Evolutionary conservation across 2,888 invertebrate genomes (phyloP), one percentile per base, ranked within the genome.

Genomic region (Acanthopleura granulata): DNA sequence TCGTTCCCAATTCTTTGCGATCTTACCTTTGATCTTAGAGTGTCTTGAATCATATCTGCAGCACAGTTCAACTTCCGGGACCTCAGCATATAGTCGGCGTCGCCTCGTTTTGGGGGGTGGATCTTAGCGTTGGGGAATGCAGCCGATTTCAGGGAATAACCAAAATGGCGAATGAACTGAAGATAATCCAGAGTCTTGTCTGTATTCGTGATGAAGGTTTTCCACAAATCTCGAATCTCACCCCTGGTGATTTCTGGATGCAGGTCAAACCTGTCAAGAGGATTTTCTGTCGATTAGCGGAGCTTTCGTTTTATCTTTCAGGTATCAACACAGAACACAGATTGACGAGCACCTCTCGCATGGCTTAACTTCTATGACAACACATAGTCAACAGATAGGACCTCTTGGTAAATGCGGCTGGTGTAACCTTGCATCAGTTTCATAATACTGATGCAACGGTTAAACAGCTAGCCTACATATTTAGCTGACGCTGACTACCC

Each of bases 81-180:
- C 40, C 89, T 78, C 74, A 89, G 82, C 87, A 89, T 87, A 80
- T 84, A 89, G 80, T 90, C 90, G 3, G 85, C 81, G 75, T 90
- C 90, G 3, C 90, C 90, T n/a, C 84, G 82, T 57, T 82, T 81
- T 16, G 90, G 90, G 3, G 90, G 90, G 49, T 79, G 79, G 49
- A 86, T 78, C 80, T 90, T 90, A 76, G 90, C 88, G 80, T 90
- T 90, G n/a, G 90, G 89, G 84, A 86, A 90, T 16, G 88, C 82
- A 16, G 90, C 89, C 6, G 90, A 88, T 62, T 82, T 82, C 75
- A 84, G 80, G 29, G 89, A 87, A 82, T 88, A 90, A 22, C 90
- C 89, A 81, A 90, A 90, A 79, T 90, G 89, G 40, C 90, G 85
- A 29, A 88, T 83, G 84, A 90, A 90, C 82, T 90, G 86, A 57